Percentiles rank a stretch among this genome's conserved stretches.
Evolutionary conservation across 1,140 invertebrate genomes (phyloP).

Genomic region (Belonocnema kinseyi): DNA sequence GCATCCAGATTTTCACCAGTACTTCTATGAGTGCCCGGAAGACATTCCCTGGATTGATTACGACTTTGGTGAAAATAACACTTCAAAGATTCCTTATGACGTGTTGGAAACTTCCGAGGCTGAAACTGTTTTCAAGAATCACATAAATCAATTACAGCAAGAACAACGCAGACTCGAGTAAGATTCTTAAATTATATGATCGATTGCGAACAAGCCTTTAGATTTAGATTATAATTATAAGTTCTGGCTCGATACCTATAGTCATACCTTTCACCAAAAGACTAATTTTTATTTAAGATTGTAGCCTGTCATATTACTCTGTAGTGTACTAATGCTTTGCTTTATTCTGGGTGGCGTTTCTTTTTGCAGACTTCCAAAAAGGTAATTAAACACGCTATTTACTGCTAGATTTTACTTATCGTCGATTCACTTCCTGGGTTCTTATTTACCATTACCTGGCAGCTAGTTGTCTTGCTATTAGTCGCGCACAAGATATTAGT

Average conservation of each 20-base stretch:
- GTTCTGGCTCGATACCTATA: constrained; percentile 27
- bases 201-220: constrained; percentile 7
- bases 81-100: constrained; percentile 91
- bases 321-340: constrained; percentile 69
- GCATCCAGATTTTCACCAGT: constrained; percentile 92
- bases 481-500: constrained; percentile 11
- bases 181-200: constrained; percentile 67
- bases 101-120: constrained; percentile 93
- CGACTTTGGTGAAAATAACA: constrained; percentile 82
- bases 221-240: constrained; percentile 11
- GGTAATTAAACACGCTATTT: constrained; percentile 64
- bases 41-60: constrained; percentile 88
- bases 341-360: constrained; percentile 74
- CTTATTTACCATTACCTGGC: constrained; percentile 10
- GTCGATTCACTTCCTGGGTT: constrained; percentile 1
- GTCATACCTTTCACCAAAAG: constrained; percentile 45
- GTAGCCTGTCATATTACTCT: constrained; percentile 44
- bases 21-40: constrained; percentile 91
- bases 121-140: constrained; percentile 93
- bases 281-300: constrained; percentile 18
- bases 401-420: constrained; percentile 38
- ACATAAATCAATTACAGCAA: constrained; percentile 92
- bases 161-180: constrained; percentile 93
- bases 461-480: constrained; percentile 18
- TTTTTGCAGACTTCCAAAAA: constrained; percentile 75